Conservation (phyloP, 2,797 vertebrate species). For the Apogon hyalosoma region DNA sequence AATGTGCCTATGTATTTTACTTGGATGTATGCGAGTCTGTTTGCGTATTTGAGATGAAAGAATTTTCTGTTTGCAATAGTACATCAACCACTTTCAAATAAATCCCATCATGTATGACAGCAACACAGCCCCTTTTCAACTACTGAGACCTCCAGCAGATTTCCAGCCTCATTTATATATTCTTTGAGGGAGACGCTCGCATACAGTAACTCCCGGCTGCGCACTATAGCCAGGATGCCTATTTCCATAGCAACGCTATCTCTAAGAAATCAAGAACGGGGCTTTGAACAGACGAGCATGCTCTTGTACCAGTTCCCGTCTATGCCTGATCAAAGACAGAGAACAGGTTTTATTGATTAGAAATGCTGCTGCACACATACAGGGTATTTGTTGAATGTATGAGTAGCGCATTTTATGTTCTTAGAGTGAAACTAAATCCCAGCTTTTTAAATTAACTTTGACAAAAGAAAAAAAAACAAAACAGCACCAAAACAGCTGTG, state of each 20-base stretch:
- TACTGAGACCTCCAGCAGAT: conserved; percentile 13
- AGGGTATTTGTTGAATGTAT: background rate
- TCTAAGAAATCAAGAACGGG: conserved; percentile 44
- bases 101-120: conserved; percentile 25
- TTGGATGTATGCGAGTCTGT: background rate
- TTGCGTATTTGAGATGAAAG: background rate
- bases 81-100: conserved; percentile 20
- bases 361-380: conserved; percentile 9
- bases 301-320: conserved; percentile 37
- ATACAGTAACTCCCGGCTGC: conserved; percentile 47
- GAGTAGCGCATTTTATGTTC: too few species aligned
- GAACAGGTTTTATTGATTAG: conserved; percentile 15
- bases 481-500: too few species aligned
- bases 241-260: conserved; percentile 77
- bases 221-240: conserved; percentile 44
- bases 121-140: conserved; percentile 15
- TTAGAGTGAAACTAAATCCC: too few species aligned
- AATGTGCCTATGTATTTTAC: too few species aligned
- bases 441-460: too few species aligned
- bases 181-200: conserved; percentile 48
- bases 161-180: conserved; percentile 44
- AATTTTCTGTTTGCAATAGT: conserved; percentile 7
- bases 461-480: too few species aligned
- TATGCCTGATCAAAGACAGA: conserved; percentile 38
- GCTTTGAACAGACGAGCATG: conserved; percentile 52